Conservation (phyloP, 2,797 vertebrate species). For the Aplochiton taeniatus region DNA sequence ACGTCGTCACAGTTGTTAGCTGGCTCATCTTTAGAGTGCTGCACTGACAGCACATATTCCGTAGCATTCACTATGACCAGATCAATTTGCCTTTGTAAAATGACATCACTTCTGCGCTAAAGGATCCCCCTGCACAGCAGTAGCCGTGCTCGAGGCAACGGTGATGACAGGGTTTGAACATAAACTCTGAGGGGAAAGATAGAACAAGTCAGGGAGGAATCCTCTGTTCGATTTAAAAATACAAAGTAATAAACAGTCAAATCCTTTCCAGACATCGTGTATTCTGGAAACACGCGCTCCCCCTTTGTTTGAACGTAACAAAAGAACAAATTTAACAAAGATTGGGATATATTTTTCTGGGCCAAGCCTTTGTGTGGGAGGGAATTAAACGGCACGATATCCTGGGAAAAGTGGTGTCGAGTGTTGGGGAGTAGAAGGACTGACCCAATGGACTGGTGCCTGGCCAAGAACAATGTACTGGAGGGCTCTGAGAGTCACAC, state of each 20-base stretch:
- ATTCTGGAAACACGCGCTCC: slow-evolving; percentile 18
- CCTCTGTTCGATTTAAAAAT: slow-evolving; percentile 5
- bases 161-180: slow-evolving; percentile 26
- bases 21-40: no score
- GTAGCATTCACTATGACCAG: slow-evolving; percentile 3
- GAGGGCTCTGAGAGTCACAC: slow-evolving; percentile 19
- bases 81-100: slow-evolving; percentile 13
- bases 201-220: slow-evolving; percentile 27
- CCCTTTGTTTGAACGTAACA: slow-evolving; percentile 24
- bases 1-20: slow-evolving; percentile 1
- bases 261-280: slow-evolving; percentile 54
- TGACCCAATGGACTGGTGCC: slow-evolving; percentile 20
- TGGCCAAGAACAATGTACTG: slow-evolving; percentile 38
- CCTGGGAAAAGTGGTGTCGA: slow-evolving; percentile 23
- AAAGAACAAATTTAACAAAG: slow-evolving; percentile 45
- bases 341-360: slow-evolving; percentile 25
- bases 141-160: slow-evolving; percentile 2
- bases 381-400: neutral
- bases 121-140: slow-evolving; percentile 9
- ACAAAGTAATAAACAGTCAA: slow-evolving; percentile 25
- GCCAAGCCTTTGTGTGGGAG: slow-evolving; percentile 18
- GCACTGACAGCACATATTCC: neutral
- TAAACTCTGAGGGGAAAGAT: slow-evolving; percentile 8
- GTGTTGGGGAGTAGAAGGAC: slow-evolving; percentile 1
- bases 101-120: slow-evolving; percentile 23